Percentiles rank a stretch among this genome's conserved stretches.
Conservation (phyloP, 2,797 vertebrate species). For the Loriculus beryllinus region DNA sequence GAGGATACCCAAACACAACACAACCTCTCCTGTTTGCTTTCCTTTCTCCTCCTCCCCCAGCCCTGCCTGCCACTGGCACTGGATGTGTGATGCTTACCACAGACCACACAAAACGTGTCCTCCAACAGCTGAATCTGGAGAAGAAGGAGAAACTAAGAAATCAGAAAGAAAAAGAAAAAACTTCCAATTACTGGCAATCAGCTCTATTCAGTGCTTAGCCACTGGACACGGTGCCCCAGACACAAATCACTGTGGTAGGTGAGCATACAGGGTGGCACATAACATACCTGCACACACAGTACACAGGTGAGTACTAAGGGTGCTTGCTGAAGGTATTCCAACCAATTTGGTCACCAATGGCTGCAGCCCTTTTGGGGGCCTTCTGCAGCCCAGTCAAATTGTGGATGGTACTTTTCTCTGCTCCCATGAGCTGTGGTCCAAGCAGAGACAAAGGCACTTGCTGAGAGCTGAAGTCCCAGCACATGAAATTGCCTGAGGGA, state of each 20-base stretch:
- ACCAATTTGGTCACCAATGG: not conserved
- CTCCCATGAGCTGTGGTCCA: not conserved
- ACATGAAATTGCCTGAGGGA: accelerated
- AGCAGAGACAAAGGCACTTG: not conserved
- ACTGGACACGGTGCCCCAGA: not conserved
- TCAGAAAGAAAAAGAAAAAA: not conserved
- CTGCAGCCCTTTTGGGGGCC: not conserved
- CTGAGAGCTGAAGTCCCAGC: not conserved
- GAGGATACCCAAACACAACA: not conserved
- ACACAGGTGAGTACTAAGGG: not conserved
- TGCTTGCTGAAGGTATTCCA: not conserved
- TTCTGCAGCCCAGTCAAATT: not conserved
- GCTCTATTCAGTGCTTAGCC: constrained; percentile 47
- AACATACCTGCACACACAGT: accelerated
- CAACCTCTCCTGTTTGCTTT: not conserved
- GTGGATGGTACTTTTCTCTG: not conserved
- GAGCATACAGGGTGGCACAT: not conserved
- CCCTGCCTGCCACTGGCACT: constrained; percentile 23
- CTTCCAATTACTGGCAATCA: constrained; percentile 47
- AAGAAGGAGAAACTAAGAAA: constrained; percentile 40
- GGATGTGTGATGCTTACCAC: not conserved
- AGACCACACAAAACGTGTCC: constrained; percentile 27
- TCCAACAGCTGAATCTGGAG: constrained; percentile 33
- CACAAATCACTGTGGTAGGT: not conserved
- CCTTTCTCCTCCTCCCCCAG: not conserved